Percentiles rank a stretch among this genome's conserved stretches.
Evolutionary conservation across 1,140 invertebrate genomes (phyloP).

Genomic region (Drosophila guanche): DNA sequence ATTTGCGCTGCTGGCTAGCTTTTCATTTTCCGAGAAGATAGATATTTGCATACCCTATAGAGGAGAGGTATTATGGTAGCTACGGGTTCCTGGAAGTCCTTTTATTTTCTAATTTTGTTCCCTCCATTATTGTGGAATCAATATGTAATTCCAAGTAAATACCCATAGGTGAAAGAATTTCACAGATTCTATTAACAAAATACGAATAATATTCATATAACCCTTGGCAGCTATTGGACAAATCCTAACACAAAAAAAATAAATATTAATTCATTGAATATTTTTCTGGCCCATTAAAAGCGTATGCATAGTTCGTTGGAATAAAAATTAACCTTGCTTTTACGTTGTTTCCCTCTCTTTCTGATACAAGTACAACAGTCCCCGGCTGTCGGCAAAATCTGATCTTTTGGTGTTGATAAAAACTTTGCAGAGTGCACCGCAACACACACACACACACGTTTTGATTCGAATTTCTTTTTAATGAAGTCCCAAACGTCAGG

Average conservation of each 20-base stretch:
- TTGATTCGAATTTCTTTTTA: conserved; percentile 27
- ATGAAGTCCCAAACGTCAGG: conserved; percentile 45
- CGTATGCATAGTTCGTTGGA: not conserved
- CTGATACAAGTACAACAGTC: not conserved
- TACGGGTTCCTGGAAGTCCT: no score
- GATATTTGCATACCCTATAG: conserved; percentile 44
- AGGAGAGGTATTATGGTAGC: not conserved
- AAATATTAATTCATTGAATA: no score
- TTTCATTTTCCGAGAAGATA: conserved; percentile 25
- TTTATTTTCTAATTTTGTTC: no score
- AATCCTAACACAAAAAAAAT: no score
- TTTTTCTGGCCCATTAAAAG: no score
- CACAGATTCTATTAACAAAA: no score
- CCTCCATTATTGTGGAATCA: no score
- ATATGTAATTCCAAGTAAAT: no score
- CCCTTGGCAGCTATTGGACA: no score
- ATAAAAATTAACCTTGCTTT: not conserved
- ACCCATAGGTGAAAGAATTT: no score
- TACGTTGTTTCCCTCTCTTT: conserved; percentile 4
- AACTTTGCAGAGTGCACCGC: conserved; percentile 28
- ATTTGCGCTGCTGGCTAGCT: conserved; percentile 44
- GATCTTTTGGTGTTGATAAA: conserved; percentile 49
- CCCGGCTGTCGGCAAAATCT: conserved; percentile 8
- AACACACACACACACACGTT: conserved; percentile 23
- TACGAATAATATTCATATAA: no score